Conservation (phyloP, 2,113 vertebrate species). For the Fulmarus glacialis region DNA sequence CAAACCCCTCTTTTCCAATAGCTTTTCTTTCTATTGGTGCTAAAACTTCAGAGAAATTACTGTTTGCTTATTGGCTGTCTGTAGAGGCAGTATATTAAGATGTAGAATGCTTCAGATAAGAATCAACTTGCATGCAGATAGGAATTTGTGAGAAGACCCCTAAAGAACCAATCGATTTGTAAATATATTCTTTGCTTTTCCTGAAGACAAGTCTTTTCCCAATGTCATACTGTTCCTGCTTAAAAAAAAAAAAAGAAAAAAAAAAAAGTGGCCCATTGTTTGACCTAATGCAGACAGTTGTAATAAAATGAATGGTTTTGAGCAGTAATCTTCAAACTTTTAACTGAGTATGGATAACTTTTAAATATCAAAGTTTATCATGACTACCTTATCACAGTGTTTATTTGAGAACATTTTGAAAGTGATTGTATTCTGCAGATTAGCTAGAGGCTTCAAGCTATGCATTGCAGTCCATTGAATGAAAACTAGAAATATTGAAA, state of each 20-base stretch:
- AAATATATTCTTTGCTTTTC: not conserved
- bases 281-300: not conserved
- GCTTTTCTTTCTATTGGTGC: not conserved
- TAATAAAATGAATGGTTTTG: not conserved
- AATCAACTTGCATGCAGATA: not conserved
- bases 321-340: not conserved
- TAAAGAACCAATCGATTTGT: not conserved
- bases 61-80: not conserved
- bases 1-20: not conserved
- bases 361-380: not conserved
- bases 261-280: not conserved
- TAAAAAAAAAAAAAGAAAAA: not conserved
- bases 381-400: not conserved
- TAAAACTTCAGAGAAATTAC: not conserved
- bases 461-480: not conserved
- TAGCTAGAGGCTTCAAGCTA: not conserved
- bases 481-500: not conserved
- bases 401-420: not conserved
- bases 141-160: not conserved
- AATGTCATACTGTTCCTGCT: not conserved
- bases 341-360: not conserved
- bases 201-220: not conserved
- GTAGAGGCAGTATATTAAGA: not conserved
- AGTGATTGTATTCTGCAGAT: not conserved
- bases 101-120: not conserved